Evolutionary conservation across 2,113 vertebrate genomes (phyloP).

Genomic region (Telmatochromis brachygnathus): DNA sequence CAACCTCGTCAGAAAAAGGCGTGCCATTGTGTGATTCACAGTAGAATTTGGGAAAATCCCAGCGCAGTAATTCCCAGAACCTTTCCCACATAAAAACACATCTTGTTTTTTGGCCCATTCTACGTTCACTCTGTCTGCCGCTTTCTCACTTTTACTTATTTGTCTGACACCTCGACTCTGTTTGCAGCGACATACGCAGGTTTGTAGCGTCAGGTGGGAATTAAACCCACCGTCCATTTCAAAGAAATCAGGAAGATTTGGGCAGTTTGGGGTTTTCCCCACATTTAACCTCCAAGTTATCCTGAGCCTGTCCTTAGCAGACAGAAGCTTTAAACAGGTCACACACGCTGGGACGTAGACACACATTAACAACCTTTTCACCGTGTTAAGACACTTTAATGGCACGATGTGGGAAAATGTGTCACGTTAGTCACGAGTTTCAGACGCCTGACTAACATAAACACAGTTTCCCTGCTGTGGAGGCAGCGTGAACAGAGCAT

Average conservation of each 20-base stretch:
- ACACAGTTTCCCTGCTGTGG: neutral
- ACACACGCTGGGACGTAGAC: neutral
- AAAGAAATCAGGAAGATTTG: neutral
- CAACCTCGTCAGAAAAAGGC: slow-evolving; percentile 9
- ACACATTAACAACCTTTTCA: neutral
- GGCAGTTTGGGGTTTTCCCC: neutral
- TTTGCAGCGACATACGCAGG: neutral
- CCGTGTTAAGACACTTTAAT: neutral
- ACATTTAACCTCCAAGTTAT: neutral
- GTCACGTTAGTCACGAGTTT: slow-evolving; percentile 32
- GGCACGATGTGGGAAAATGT: neutral
- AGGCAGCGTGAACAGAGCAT: neutral
- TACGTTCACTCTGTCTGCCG: neutral
- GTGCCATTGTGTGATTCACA: slow-evolving; percentile 41
- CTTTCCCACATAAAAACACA: neutral
- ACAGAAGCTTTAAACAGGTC: neutral
- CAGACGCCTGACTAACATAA: slow-evolving; percentile 37
- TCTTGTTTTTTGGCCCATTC: neutral
- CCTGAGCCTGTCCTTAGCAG: neutral
- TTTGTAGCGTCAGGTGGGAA: neutral
- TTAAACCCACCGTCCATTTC: neutral
- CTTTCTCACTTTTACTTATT: neutral
- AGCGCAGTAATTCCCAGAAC: slow-evolving; percentile 11
- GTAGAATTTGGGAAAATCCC: slow-evolving; percentile 43
- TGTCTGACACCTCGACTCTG: neutral